Evolutionary conservation across 2,888 invertebrate species (phyloP).

Genomic region (Vanessa cardui): DNA sequence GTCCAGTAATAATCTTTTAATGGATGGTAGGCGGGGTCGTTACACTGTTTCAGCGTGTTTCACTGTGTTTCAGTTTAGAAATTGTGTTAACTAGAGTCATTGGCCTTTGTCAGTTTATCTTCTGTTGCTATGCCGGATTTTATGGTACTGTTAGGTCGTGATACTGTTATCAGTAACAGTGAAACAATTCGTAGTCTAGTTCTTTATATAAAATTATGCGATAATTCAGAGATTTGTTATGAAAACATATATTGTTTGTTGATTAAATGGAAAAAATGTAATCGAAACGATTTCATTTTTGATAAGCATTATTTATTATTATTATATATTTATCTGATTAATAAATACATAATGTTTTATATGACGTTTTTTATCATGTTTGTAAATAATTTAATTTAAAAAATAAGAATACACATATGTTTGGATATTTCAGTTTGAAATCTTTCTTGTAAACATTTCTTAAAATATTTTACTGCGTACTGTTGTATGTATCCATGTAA

Average conservation of each 20-base stretch:
- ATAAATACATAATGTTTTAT: too few species aligned
- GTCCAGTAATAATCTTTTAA: constrained; percentile 27
- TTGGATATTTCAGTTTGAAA: too few species aligned
- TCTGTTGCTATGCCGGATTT: constrained; percentile 27
- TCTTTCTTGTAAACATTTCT: too few species aligned
- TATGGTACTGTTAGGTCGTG: constrained; percentile 19
- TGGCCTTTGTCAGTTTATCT: constrained; percentile 36
- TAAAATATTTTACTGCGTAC: too few species aligned
- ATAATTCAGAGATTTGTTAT: background rate
- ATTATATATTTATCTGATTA: too few species aligned
- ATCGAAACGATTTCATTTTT: too few species aligned
- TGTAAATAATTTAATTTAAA: too few species aligned
- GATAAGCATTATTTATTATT: too few species aligned
- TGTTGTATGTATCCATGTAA: too few species aligned
- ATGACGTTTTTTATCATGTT: too few species aligned
- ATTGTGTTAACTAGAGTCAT: constrained; percentile 50
- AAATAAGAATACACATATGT: too few species aligned
- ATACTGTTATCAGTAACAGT: constrained; percentile 8
- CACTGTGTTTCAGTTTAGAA: constrained; percentile 45
- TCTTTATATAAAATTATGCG: background rate
- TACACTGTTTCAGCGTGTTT: constrained; percentile 39
- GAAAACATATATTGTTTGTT: background rate
- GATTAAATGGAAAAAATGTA: too few species aligned
- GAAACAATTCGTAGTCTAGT: background rate
- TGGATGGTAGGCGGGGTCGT: constrained; percentile 39